Evolutionary conservation across 2,888 invertebrate species (phyloP), one percentile per base, ranked within the genome.

Genomic region (Sceliomorpha sp.): DNA sequence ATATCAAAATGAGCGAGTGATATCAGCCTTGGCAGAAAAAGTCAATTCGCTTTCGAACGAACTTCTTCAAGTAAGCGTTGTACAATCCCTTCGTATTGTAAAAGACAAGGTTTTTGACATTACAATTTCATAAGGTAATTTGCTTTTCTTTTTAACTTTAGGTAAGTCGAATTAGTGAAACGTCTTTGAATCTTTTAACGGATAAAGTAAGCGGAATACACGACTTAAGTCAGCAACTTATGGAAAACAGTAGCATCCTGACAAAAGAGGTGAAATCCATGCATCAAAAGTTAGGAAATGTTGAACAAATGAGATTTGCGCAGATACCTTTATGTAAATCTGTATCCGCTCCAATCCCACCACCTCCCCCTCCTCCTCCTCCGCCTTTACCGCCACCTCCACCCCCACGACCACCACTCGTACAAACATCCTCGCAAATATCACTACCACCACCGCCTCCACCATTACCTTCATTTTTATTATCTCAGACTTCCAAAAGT

Each of bases 1-100:
- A n/a, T 66, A 62, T 3, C 77, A 81, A 51, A 81, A 78, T 17
- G 68, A 78, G 10, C 69, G 58, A 15, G 69, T 73, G 42, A 36
- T 77, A 6, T 37, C 63, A 1, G 31, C 15, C 2, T 48, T 84
- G 2, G 37, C 67, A 6, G 74, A 79, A 14, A 83, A 76, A 73
- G 29, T 82, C 0, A 59, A 32, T 14, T 36, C 24, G 24, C 50
- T 84, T 8, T 72, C 80, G 0, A 67, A 73, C 9, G 76, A 83
- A 51, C 48, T 84, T 36, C 45, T 42, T n/a, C 76, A 81, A 75
- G 84, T 78, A 56, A 27, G 13, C 3, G 26, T 24, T 8, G 3
- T 10, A 31, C n/a, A n/a, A n/a, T n/a, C n/a, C n/a, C n/a, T n/a
- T n/a, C n/a, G n/a, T n/a, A n/a, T n/a, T n/a, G n/a, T n/a, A n/a